Conservation (phyloP, 1,140 invertebrate species). For the Daktulosphaira vitifoliae region DNA sequence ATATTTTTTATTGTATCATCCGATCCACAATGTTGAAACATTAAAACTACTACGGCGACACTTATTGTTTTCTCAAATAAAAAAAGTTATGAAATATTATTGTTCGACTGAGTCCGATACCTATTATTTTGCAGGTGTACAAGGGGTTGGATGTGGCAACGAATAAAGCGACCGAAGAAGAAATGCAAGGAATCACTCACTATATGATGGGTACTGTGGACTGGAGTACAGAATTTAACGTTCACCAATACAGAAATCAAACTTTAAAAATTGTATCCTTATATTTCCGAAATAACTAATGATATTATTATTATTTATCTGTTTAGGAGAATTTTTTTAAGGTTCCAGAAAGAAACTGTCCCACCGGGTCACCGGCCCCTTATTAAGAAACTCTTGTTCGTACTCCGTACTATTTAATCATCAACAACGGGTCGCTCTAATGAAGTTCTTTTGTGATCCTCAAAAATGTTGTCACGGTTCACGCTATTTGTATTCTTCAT, state of each 20-base stretch:
- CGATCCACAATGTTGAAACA: too few relatives aligned
- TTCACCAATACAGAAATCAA: constrained; percentile 73
- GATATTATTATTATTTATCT: neutral
- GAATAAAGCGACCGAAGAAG: constrained; percentile 84
- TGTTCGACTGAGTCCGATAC: too few relatives aligned
- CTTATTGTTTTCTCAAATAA: too few relatives aligned
- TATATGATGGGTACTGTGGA: constrained; percentile 84
- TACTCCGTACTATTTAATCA: neutral
- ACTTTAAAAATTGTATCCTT: constrained; percentile 74
- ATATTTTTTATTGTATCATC: too few relatives aligned
- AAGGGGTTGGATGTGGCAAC: constrained; percentile 89
- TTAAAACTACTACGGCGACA: too few relatives aligned
- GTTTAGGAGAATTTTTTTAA: neutral
- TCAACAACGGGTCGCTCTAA: constrained; percentile 5
- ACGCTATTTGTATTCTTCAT: neutral
- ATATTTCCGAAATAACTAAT: constrained; percentile 24
- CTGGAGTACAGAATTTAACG: constrained; percentile 69
- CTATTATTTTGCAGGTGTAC: constrained; percentile 84
- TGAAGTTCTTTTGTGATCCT: constrained; percentile 6
- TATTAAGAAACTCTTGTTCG: constrained; percentile 16
- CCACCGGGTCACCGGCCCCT: neutral
- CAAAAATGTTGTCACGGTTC: neutral
- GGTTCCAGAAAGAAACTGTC: neutral
- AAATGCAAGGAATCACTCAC: constrained; percentile 66
- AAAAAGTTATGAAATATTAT: too few relatives aligned